A percentile compares a stretch with the other conserved stretches of the same genome.
These are phyloP conservation scores for Oscheius sp. DNA, from an alignment of 2,888 invertebrate genomes.

Conservation along the genomic window DNA sequence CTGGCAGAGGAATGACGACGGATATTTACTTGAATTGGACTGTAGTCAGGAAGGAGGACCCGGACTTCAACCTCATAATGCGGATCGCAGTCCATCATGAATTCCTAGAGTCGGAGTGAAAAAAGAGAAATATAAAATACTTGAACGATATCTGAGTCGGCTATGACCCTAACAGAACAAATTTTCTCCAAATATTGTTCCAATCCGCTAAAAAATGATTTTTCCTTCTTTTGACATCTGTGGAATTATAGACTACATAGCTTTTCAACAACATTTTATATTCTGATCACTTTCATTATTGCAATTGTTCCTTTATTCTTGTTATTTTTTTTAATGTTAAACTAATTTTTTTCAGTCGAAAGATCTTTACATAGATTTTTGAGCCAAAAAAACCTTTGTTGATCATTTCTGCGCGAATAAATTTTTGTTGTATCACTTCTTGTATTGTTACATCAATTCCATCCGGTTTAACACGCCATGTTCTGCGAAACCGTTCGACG, in stretches of 20 bases:
- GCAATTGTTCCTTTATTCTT: no score
- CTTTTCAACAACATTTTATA: no score
- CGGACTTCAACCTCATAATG: slow-evolving; percentile 76
- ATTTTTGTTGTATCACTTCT: no score
- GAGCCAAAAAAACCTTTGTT: no score
- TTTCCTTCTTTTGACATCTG: not conserved
- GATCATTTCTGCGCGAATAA: no score
- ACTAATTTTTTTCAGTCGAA: no score
- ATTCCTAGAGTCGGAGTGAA: slow-evolving; percentile 41
- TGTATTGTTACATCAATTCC: no score
- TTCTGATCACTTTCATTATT: no score
- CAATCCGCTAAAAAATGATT: slow-evolving; percentile 78
- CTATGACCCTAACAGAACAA: slow-evolving; percentile 95
- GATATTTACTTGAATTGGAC: slow-evolving; percentile 75
- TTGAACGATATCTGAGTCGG: slow-evolving; percentile 94
- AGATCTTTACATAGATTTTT: no score
- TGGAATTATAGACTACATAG: no score
- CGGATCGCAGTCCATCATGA: slow-evolving; percentile 64
- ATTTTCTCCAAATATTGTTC: slow-evolving; percentile 98
- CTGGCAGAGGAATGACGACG: slow-evolving; percentile 69
- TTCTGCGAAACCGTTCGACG: not conserved
- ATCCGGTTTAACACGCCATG: not conserved
- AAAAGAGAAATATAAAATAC: slow-evolving; percentile 74
- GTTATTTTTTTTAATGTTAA: no score
- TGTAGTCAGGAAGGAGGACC: slow-evolving; percentile 83